These are phyloP conservation scores for Pandemis corylana DNA, from an alignment of 2,888 invertebrate genomes.

Conservation along the genomic window DNA sequence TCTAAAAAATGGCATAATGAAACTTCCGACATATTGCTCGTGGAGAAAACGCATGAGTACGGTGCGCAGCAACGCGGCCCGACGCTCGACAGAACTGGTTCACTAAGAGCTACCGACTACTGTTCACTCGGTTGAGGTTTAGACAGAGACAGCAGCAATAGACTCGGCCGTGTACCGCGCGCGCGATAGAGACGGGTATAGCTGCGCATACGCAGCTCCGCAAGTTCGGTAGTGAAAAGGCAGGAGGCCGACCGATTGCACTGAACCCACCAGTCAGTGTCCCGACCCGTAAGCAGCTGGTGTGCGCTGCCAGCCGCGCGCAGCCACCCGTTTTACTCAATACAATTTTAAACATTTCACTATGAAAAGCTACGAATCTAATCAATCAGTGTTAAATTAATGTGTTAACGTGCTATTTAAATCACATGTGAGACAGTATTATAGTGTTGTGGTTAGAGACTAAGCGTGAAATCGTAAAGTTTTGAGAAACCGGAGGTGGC, in stretches of 20 bases:
- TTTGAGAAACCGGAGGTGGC: conserved; percentile 63
- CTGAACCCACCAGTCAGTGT: conserved; percentile 76
- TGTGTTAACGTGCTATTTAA: conserved; percentile 57
- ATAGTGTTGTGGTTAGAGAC: conserved; percentile 65
- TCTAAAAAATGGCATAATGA: conserved; percentile 73
- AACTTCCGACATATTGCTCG: conserved; percentile 68
- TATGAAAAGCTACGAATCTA: conserved; percentile 60
- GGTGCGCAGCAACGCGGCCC: conserved; percentile 57
- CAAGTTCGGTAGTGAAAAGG: conserved; percentile 70
- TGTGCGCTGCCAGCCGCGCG: conserved; percentile 66
- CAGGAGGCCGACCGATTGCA: conserved; percentile 71
- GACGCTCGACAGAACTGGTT: conserved; percentile 79
- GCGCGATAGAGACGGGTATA: conserved; percentile 58
- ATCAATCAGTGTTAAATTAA: conserved; percentile 72
- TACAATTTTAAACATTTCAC: conserved; percentile 59
- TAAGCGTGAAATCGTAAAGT: conserved; percentile 59
- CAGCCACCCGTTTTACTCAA: conserved; percentile 74
- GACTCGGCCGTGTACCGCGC: conserved; percentile 31
- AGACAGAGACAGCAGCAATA: conserved; percentile 50
- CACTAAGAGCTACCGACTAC: conserved; percentile 74
- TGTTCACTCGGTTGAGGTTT: conserved; percentile 69
- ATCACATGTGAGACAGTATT: conserved; percentile 65
- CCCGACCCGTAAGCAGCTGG: conserved; percentile 76
- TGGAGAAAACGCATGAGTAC: conserved; percentile 73
- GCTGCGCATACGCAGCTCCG: conserved; percentile 72